phyloP scores from a whole-genome alignment of 2,888 invertebrate species.

The Adelphocoris suturalis region DNA sequence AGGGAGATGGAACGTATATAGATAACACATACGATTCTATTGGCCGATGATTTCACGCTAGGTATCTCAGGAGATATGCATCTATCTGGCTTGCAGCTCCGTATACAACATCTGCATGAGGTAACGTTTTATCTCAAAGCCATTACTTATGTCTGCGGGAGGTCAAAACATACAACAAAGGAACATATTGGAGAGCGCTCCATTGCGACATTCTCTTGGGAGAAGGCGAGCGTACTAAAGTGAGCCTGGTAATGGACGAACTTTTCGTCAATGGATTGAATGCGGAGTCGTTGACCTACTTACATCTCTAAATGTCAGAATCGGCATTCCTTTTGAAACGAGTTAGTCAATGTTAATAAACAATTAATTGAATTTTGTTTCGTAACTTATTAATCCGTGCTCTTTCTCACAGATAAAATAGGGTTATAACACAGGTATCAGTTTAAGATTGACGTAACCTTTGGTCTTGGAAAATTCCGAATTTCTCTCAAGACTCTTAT shows the following conservation, averaged over 20 bases:
- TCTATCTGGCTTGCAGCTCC: not conserved
- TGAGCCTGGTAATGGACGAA: conserved; percentile 6
- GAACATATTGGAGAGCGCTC: not conserved
- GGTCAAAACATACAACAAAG: conserved; percentile 22
- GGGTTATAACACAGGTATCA: too few relatives aligned
- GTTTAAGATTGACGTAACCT: too few relatives aligned
- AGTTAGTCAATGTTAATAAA: not conserved
- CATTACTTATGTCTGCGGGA: conserved; percentile 27
- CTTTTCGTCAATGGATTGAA: conserved; percentile 13
- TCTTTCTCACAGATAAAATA: too few relatives aligned
- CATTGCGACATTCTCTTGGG: not conserved
- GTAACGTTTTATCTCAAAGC: not conserved
- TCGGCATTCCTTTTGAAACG: not conserved
- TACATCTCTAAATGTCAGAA: conserved; percentile 17
- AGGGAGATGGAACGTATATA: too few relatives aligned
- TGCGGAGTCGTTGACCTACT: not conserved
- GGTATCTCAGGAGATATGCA: not conserved
- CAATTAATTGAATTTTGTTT: not conserved
- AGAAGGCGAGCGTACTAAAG: not conserved
- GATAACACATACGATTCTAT: too few relatives aligned
- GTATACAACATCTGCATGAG: not conserved
- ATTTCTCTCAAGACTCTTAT: too few relatives aligned
- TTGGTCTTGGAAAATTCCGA: too few relatives aligned
- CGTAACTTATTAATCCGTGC: not conserved
- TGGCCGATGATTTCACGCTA: not conserved